phyloP scores from a whole-genome alignment of 1,140 invertebrate species.

The Drosophila watanabei region DNA sequence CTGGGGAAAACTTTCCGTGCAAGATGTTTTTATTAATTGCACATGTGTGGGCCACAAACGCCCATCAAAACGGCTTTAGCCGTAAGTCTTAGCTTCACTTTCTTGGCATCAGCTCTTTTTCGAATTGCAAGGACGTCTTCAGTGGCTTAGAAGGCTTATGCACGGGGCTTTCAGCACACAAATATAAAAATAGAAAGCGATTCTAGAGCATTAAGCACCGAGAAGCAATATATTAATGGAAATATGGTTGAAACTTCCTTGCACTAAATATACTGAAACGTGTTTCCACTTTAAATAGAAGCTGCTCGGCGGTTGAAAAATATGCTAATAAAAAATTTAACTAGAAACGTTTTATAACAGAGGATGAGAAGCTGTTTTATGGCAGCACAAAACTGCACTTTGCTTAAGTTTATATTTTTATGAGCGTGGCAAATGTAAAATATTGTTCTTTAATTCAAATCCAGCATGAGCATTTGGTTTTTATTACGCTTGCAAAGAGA shows the following conservation, averaged over 20 bases:
- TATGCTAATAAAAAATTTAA: slow-evolving; percentile 28
- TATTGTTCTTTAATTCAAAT: slow-evolving; percentile 19
- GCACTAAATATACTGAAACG: slow-evolving; percentile 13
- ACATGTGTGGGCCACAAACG: slow-evolving; percentile 25
- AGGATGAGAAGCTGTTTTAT: slow-evolving; percentile 17
- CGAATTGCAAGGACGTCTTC: slow-evolving; percentile 5
- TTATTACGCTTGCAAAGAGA: slow-evolving; percentile 1
- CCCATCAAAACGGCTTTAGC: slow-evolving; percentile 3
- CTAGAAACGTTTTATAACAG: slow-evolving; percentile 14
- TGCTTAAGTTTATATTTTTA: slow-evolving; percentile 10
- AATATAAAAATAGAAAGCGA: slow-evolving; percentile 8
- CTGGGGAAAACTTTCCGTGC: slow-evolving; percentile 28
- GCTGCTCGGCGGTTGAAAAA: no score
- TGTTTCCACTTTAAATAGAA: slow-evolving; percentile 1
- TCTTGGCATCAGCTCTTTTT: slow-evolving; percentile 9
- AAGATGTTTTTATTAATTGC: slow-evolving; percentile 35
- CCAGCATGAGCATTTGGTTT: slow-evolving; percentile 2
- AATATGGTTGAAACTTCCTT: slow-evolving; percentile 13
- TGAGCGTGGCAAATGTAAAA: background rate
- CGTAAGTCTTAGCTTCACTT: background rate
- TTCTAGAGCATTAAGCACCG: slow-evolving; percentile 1
- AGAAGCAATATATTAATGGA: slow-evolving; percentile 15
- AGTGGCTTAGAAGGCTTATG: slow-evolving; percentile 9
- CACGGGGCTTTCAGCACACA: slow-evolving; percentile 8
- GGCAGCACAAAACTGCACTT: slow-evolving; percentile 5